These are phyloP conservation scores for Ploceus nigricollis DNA, from an alignment of 2,113 vertebrate species.

Conservation along the genomic window DNA sequence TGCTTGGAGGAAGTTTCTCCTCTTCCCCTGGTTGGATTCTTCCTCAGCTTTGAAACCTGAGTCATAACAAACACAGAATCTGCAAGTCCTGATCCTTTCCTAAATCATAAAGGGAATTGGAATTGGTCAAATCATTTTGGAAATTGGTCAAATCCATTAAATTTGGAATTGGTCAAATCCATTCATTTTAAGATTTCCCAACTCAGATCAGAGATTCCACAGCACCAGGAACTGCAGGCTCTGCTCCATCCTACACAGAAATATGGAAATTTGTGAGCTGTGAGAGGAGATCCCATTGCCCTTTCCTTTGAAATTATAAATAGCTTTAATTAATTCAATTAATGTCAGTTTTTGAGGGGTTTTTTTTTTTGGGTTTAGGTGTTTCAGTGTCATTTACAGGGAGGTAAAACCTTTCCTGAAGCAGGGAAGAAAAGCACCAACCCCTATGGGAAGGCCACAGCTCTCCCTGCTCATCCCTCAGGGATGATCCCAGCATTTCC, in stretches of 20 bases:
- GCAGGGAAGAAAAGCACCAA: background rate
- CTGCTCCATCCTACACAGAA: background rate
- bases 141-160: too few relatives aligned
- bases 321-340: background rate
- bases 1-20: rapidly evolving
- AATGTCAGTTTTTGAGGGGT: background rate
- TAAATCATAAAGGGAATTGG: background rate
- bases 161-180: rapidly evolving
- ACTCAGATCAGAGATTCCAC: background rate
- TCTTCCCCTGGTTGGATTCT: background rate
- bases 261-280: background rate
- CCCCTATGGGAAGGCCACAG: background rate
- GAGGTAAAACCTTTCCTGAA: background rate
- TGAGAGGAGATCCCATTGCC: background rate
- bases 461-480: background rate
- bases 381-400: background rate
- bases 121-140: background rate
- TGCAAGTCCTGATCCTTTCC: background rate
- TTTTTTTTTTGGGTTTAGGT: background rate
- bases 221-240: background rate
- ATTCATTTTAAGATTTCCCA: background rate
- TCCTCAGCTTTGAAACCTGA: background rate
- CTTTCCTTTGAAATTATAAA: background rate
- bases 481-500: background rate
- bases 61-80: background rate